Percentiles rank a stretch among this genome's conserved stretches.
phyloP scores from a whole-genome alignment of 2,113 vertebrate genomes.

The Hiodon alosoides region DNA sequence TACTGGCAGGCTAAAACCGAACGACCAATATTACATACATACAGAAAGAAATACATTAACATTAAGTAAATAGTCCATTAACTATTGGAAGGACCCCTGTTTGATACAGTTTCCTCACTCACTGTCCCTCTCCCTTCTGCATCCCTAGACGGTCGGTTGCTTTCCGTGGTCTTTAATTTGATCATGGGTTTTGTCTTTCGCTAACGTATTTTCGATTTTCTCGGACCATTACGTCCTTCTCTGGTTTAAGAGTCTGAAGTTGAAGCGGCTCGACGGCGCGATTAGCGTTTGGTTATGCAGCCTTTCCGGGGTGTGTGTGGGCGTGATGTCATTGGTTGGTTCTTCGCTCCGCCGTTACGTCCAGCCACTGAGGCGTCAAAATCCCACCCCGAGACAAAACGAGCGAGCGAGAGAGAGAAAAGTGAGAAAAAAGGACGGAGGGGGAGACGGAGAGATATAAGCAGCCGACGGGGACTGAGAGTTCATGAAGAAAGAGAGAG shows the following conservation, averaged over 20 bases:
- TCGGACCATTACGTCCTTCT: not conserved
- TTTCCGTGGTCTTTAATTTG: conserved; percentile 1
- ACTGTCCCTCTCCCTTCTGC: not conserved
- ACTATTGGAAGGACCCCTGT: not conserved
- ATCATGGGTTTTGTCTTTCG: not conserved
- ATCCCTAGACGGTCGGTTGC: not conserved
- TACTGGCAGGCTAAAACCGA: not conserved
- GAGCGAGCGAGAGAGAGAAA: conserved; percentile 29
- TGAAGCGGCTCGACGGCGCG: not conserved
- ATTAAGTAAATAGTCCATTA: conserved; percentile 6
- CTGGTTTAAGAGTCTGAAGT: not conserved
- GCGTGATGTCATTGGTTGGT: conserved; percentile 41
- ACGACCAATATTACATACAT: not conserved
- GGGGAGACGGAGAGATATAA: not conserved
- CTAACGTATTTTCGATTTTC: not conserved
- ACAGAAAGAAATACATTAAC: not conserved
- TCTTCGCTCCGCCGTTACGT: no score
- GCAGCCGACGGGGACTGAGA: not conserved
- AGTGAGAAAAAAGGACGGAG: conserved; percentile 25
- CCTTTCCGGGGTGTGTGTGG: not conserved
- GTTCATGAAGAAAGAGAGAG: not conserved
- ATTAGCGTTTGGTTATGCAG: not conserved
- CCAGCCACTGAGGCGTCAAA: not conserved
- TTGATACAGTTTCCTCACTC: conserved; percentile 4
- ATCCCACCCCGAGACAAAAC: conserved; percentile 21